Evolutionary conservation across 2,888 invertebrate genomes (phyloP), one percentile per base, ranked within the genome.

Genomic region (Vanessa cardui): DNA sequence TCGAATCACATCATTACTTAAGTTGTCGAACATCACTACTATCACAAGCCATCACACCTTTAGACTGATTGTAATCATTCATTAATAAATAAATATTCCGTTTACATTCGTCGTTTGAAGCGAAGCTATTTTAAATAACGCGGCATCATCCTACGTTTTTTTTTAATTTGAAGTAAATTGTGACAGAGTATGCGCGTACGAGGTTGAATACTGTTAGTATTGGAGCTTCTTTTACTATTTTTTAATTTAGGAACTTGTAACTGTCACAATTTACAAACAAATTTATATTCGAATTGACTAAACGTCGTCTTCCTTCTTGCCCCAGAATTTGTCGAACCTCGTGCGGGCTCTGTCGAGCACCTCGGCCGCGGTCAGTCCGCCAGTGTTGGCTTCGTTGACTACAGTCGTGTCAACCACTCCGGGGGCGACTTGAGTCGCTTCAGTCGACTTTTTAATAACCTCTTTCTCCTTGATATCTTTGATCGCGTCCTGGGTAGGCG

Each of bases 321-420:
- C 96, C 97, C 97, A 97, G 87, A 97, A 97, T 81, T 96, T 95
- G 87, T 97, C 97, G 83, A 97, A 97, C 78, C 96, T 95, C 85
- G 95, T 96, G 77, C 96, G 95, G 78, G 97, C 97, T 84, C 95
- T 95, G 83, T 97, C 96, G 74, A 97, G 92, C 71, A 96, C 96
- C 82, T 96, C 96, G 66, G 95, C 94, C 47, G 96, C 95, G 60
- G 94, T 92, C 54, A 95, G 90, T 2, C 94, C 93, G n/a, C 92
- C 92, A 59, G 81, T 78, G 63, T 78, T 76, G 62, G 83, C 72
- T 47, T 94, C 94, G 47, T 92, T 94, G 21, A 92, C 91, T 6
- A 93, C 89, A 21, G 90, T 90, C 1, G 89, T 94, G 74, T 94
- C 94, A 20, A 94, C 89, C 20, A 94, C 92, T 18, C 94, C 93